A percentile compares a stretch with the other conserved stretches of the same genome.
phyloP scores from a whole-genome alignment of 1,140 invertebrate species.

The Drosophila willistoni region DNA sequence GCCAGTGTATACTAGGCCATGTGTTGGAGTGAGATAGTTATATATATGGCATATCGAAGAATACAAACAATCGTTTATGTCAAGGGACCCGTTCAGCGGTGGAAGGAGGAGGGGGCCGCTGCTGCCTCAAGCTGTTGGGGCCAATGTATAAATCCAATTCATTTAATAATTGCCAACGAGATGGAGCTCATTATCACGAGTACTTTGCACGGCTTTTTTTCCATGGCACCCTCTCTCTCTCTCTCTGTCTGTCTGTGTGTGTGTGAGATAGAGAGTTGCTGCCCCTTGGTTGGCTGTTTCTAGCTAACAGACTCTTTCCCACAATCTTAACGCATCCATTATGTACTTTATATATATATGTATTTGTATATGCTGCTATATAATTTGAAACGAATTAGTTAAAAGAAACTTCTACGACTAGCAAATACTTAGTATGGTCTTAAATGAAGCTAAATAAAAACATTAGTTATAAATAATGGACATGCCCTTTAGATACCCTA shows the following conservation, averaged over 20 bases:
- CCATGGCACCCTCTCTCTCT: conserved; percentile 3
- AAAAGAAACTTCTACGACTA: background rate
- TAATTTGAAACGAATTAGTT: background rate
- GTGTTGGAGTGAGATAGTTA: conserved; percentile 28
- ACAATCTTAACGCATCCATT: conserved; percentile 12
- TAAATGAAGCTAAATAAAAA: background rate
- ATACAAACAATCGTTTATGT: conserved; percentile 45
- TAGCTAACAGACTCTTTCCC: conserved; percentile 19
- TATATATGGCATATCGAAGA: conserved; percentile 12
- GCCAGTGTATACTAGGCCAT: conserved; percentile 22
- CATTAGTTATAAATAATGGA: background rate
- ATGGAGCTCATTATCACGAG: conserved; percentile 82
- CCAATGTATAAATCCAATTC: conserved; percentile 80
- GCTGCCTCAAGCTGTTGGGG: conserved; percentile 31
- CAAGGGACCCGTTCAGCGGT: background rate
- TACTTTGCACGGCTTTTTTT: conserved; percentile 77
- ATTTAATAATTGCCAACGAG: conserved; percentile 83
- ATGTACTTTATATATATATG: background rate
- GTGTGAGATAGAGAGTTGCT: conserved; percentile 28
- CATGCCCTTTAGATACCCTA: background rate
- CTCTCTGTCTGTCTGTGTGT: background rate
- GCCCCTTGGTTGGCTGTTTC: conserved; percentile 36
- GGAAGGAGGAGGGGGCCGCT: conserved; percentile 1
- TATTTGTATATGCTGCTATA: background rate
- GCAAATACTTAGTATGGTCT: background rate